Percentiles rank a stretch among this genome's conserved stretches.
phyloP scores from a whole-genome alignment of 2,797 vertebrate species.

The Alectoris magna region DNA sequence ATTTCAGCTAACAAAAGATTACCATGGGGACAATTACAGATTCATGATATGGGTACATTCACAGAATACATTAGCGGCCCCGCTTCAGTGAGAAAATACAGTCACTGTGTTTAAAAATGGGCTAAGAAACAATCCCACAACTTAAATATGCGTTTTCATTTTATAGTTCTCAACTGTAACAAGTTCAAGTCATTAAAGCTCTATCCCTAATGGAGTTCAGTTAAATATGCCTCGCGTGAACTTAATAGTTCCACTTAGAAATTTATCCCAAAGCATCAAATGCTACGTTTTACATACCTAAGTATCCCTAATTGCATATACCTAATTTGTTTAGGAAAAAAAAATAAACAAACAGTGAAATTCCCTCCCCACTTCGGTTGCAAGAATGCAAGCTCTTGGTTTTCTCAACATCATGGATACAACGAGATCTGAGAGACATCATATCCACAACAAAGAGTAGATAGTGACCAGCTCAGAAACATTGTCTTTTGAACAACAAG shows the following conservation, averaged over 20 bases:
- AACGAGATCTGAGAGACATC: slow-evolving; percentile 76
- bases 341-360: not conserved
- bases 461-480: slow-evolving; percentile 80
- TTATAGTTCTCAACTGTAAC: slow-evolving; percentile 3
- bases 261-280: slow-evolving; percentile 28
- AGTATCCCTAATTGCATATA: slow-evolving; percentile 52
- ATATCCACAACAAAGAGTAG: slow-evolving; percentile 80
- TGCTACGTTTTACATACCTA: slow-evolving; percentile 34
- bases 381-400: slow-evolving; percentile 52
- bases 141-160: slow-evolving; percentile 53
- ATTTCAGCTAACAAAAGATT: slow-evolving; percentile 70
- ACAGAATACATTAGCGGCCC: slow-evolving; percentile 53
- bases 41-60: slow-evolving; percentile 67
- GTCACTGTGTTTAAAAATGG: slow-evolving; percentile 52
- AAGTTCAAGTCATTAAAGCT: slow-evolving; percentile 22
- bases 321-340: slow-evolving; percentile 61
- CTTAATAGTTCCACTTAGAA: slow-evolving; percentile 4
- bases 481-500: slow-evolving; percentile 83
- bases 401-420: slow-evolving; percentile 66
- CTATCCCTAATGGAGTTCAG: slow-evolving; percentile 6
- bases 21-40: slow-evolving; percentile 66
- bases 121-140: slow-evolving; percentile 63
- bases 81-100: slow-evolving; percentile 47
- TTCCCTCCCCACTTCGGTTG: slow-evolving; percentile 45
- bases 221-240: slow-evolving; percentile 1